Conservation (phyloP, 1,140 invertebrate genomes). For the Pantala flavescens region DNA sequence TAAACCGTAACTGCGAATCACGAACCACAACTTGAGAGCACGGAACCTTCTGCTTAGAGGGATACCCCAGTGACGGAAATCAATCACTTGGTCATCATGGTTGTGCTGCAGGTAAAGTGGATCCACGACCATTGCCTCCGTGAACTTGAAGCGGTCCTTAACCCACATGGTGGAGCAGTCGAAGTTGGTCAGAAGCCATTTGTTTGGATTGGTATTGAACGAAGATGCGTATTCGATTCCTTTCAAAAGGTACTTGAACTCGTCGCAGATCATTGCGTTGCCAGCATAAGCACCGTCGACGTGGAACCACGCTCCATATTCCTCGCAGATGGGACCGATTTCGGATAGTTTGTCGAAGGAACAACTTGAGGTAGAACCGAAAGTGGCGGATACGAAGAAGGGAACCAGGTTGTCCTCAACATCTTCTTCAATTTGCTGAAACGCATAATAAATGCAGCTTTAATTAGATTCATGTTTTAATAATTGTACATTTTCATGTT, state of each 20-base stretch:
- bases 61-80: conserved; percentile 85
- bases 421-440: conserved; percentile 61
- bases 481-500: too few species aligned
- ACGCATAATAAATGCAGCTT: not conserved
- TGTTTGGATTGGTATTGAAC: conserved; percentile 89
- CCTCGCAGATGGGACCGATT: conserved; percentile 67
- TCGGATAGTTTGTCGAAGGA: conserved; percentile 72
- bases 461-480: not conserved
- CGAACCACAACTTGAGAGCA: conserved; percentile 81
- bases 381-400: conserved; percentile 71
- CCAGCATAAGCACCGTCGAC: conserved; percentile 78
- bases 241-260: conserved; percentile 59
- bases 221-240: conserved; percentile 78
- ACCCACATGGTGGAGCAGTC: conserved; percentile 89
- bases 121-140: conserved; percentile 88
- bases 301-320: conserved; percentile 55
- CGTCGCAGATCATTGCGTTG: conserved; percentile 73
- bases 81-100: conserved; percentile 63
- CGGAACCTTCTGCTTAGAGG: conserved; percentile 77
- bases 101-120: conserved; percentile 84
- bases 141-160: conserved; percentile 72
- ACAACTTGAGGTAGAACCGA: conserved; percentile 73
- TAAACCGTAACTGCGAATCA: conserved; percentile 72
- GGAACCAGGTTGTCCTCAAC: conserved; percentile 66
- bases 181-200: conserved; percentile 82